Conservation (phyloP, 2,888 invertebrate genomes). For the Nysson spinosus region DNA sequence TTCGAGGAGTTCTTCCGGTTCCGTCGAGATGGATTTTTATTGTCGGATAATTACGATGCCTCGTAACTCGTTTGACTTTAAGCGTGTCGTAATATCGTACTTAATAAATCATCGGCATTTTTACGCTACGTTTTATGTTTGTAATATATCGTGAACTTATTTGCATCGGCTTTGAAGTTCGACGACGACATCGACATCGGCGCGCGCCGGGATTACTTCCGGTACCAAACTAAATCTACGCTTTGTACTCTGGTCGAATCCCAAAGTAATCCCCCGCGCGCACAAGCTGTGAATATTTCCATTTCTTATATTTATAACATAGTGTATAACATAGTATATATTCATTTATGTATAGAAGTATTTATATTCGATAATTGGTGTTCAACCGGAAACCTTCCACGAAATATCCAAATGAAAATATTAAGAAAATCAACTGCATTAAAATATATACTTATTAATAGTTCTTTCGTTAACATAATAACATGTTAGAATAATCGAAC, state of each 20-base stretch:
- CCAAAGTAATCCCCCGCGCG: constrained; percentile 70
- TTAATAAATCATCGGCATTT: constrained; percentile 45
- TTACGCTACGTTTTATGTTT: neutral
- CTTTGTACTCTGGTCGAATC: constrained; percentile 74
- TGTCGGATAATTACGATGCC: neutral
- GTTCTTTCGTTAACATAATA: no score
- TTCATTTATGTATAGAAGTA: constrained; percentile 6
- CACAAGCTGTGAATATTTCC: constrained; percentile 32
- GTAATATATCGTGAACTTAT: constrained; percentile 3
- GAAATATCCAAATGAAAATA: no score
- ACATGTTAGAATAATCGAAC: no score
- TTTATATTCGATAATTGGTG: constrained; percentile 15
- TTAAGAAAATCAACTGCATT: no score
- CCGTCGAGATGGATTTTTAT: no score
- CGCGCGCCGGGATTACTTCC: constrained; percentile 66
- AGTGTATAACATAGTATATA: constrained; percentile 13
- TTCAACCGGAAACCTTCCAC: constrained; percentile 7
- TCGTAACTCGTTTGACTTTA: neutral
- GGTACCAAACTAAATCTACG: constrained; percentile 73
- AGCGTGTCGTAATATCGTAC: neutral
- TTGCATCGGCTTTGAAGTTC: constrained; percentile 34
- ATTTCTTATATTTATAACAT: constrained; percentile 32
- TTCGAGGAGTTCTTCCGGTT: neutral
- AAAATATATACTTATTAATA: no score
- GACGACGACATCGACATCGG: constrained; percentile 46